Conservation (phyloP, 2,797 vertebrate species). For the Harpagifer antarcticus region DNA sequence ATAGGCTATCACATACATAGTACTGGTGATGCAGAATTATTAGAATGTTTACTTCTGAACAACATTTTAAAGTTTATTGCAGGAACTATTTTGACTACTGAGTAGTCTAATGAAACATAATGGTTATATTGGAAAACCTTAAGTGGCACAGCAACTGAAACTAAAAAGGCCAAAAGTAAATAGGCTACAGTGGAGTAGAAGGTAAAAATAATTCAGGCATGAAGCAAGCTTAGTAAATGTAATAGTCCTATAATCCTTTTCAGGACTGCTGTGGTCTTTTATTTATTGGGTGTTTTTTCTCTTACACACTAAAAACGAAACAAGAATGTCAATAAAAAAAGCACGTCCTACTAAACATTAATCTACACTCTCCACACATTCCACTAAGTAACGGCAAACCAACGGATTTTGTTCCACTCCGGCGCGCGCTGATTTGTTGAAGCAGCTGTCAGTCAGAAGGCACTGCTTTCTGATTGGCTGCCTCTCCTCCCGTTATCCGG, state of each 20-base stretch:
- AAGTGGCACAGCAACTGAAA: background rate
- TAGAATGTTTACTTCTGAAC: background rate
- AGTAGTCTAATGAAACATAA: background rate
- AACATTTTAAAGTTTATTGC: background rate
- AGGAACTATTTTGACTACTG: background rate
- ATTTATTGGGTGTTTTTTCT: background rate
- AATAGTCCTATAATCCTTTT: background rate
- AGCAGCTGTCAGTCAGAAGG: conserved; percentile 28
- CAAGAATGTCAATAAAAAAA: background rate
- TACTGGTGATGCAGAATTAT: background rate
- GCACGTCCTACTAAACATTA: background rate
- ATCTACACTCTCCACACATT: conserved; percentile 44
- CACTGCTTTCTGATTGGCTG: conserved; percentile 64
- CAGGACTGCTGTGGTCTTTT: background rate
- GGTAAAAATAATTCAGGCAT: background rate
- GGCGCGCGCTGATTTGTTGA: conserved; percentile 50
- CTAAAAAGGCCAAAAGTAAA: background rate
- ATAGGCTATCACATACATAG: background rate
- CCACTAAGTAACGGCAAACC: conserved; percentile 39
- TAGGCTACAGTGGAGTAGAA: background rate
- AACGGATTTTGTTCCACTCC: background rate
- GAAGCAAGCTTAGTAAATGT: background rate
- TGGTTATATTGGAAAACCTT: background rate
- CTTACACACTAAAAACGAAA: background rate
- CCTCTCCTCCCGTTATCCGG: conserved; percentile 1